These are phyloP conservation scores for Synchiropus splendidus DNA, from an alignment of 2,113 vertebrate genomes.

Conservation along the genomic window DNA sequence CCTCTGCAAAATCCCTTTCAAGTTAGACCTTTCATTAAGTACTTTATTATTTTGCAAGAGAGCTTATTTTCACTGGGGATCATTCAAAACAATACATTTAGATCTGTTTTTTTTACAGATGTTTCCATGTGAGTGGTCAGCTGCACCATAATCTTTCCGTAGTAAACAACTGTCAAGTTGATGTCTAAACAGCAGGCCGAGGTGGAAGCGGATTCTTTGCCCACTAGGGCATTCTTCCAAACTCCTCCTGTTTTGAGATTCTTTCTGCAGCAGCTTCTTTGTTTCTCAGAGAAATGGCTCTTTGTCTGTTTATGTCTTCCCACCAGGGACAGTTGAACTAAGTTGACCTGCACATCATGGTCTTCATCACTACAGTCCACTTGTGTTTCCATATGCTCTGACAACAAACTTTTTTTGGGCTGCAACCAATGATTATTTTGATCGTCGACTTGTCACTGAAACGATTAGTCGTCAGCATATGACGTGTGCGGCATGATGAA, in stretches of 20 bases:
- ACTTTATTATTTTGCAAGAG: too few relatives aligned
- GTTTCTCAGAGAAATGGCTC: slow-evolving; percentile 25
- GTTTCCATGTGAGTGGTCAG: background rate
- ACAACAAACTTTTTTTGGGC: too few relatives aligned
- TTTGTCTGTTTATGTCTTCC: slow-evolving; percentile 9
- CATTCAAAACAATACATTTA: too few relatives aligned
- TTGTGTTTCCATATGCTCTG: too few relatives aligned
- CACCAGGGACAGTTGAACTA: slow-evolving; percentile 9
- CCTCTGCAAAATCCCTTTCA: slow-evolving; percentile 29
- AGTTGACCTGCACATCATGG: background rate
- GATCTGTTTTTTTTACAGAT: background rate
- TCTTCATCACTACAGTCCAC: slow-evolving; percentile 14
- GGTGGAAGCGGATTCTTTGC: slow-evolving; percentile 37
- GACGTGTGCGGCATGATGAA: too few relatives aligned
- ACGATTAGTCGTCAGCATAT: too few relatives aligned
- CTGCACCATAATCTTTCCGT: slow-evolving; percentile 15
- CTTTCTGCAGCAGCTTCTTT: slow-evolving; percentile 32
- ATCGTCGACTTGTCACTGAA: too few relatives aligned
- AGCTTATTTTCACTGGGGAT: too few relatives aligned
- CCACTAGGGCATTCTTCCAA: slow-evolving; percentile 47
- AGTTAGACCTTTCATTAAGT: too few relatives aligned
- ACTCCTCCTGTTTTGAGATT: slow-evolving; percentile 39
- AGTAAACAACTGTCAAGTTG: slow-evolving; percentile 35
- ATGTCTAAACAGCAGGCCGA: slow-evolving; percentile 32
- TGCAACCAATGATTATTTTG: too few relatives aligned